Evolutionary conservation across 1,140 invertebrate genomes (phyloP).

Genomic region (Aricia agestis): DNA sequence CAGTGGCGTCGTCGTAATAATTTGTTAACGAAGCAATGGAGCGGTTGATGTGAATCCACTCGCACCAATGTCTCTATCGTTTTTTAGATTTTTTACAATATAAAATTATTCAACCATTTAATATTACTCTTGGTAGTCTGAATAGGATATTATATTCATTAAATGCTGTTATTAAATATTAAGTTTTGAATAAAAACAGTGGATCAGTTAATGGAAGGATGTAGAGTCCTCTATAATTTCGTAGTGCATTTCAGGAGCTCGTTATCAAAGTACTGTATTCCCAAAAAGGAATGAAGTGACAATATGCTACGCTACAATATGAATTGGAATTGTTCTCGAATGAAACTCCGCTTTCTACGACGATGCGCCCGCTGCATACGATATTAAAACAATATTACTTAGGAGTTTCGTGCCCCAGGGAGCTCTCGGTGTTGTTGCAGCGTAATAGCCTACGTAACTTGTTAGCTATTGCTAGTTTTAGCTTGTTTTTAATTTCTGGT

Average conservation of each 20-base stretch:
- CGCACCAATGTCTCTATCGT: neutral
- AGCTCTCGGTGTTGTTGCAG: neutral
- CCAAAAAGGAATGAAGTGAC: conserved; percentile 5
- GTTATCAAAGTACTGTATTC: neutral
- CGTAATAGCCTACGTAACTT: neutral
- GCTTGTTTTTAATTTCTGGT: neutral
- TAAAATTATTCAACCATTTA: neutral
- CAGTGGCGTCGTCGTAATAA: neutral
- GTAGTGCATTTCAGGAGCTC: neutral
- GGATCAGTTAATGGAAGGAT: too few species aligned
- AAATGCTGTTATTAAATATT: too few species aligned
- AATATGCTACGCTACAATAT: neutral
- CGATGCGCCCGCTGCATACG: neutral
- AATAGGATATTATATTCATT: too few species aligned
- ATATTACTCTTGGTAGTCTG: too few species aligned
- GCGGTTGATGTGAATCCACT: neutral
- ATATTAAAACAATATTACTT: neutral
- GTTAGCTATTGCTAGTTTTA: neutral
- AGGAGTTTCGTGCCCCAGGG: neutral
- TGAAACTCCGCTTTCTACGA: conserved; percentile 7
- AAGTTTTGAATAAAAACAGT: too few species aligned
- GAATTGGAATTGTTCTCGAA: neutral
- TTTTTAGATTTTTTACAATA: neutral
- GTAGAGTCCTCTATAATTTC: too few species aligned
- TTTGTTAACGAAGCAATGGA: neutral